Conservation (phyloP, 1,140 invertebrate species). For the Drosophila micromelanica region DNA sequence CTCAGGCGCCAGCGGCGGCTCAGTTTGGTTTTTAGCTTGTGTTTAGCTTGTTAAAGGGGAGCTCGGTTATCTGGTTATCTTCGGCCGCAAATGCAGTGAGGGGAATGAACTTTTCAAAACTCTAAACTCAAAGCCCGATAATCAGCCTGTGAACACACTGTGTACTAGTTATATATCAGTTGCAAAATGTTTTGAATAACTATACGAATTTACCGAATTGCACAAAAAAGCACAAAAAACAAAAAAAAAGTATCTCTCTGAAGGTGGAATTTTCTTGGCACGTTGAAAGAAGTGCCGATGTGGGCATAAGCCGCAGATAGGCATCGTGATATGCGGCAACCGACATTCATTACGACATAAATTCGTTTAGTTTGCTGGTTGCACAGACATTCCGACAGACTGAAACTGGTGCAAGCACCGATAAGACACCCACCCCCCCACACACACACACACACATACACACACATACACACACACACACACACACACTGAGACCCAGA, state of each 20-base stretch:
- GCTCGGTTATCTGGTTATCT: too few relatives aligned
- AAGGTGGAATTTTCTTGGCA: neutral
- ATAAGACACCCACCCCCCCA: conserved; percentile 30
- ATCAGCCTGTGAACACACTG: conserved; percentile 36
- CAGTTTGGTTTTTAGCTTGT: conserved; percentile 31
- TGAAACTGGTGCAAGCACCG: conserved; percentile 14
- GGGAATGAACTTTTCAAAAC: conserved; percentile 19
- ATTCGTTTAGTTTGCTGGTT: conserved; percentile 61
- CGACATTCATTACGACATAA: conserved; percentile 76
- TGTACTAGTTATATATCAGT: conserved; percentile 22
- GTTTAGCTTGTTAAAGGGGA: conserved; percentile 13
- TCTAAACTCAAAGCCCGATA: conserved; percentile 27
- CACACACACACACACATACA: neutral
- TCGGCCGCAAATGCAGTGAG: conserved; percentile 5
- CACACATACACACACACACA: too few relatives aligned
- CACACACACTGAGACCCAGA: conserved; percentile 4
- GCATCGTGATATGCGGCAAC: conserved; percentile 65
- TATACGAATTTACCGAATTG: conserved; percentile 41
- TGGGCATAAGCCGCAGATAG: conserved; percentile 67
- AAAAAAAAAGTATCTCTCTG: neutral
- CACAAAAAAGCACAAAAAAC: too few relatives aligned
- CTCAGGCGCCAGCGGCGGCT: conserved; percentile 12
- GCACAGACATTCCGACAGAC: conserved; percentile 18
- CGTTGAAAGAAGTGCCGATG: conserved; percentile 52
- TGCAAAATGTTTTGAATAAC: conserved; percentile 44